Percentiles rank a stretch among this genome's conserved stretches.
Conservation (phyloP, 2,888 invertebrate genomes). For the Baronia brevicornis region DNA sequence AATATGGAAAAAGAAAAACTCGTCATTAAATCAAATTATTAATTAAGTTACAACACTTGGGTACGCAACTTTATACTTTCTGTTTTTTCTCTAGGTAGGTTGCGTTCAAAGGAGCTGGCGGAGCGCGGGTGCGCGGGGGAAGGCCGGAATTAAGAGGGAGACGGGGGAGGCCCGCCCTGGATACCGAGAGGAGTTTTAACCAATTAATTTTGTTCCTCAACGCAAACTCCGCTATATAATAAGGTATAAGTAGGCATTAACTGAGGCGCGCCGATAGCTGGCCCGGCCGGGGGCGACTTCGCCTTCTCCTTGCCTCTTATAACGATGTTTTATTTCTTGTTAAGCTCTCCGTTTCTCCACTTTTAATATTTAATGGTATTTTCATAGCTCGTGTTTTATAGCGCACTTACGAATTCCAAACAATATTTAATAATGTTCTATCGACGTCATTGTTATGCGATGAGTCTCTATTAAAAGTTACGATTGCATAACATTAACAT, state of each 20-base stretch:
- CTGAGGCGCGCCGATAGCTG: constrained; percentile 72
- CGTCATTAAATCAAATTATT: constrained; percentile 33
- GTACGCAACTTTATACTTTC: constrained; percentile 70
- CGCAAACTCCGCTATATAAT: constrained; percentile 76
- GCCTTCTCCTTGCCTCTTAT: constrained; percentile 62
- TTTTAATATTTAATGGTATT: constrained; percentile 76
- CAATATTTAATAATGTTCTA: constrained; percentile 58
- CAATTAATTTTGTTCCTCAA: constrained; percentile 78
- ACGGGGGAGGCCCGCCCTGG: constrained; percentile 65
- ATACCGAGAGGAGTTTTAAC: constrained; percentile 78
- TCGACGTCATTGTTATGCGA: constrained; percentile 47
- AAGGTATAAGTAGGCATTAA: constrained; percentile 76
- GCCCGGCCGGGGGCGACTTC: constrained; percentile 63
- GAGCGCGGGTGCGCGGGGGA: constrained; percentile 44
- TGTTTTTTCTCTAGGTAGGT: constrained; percentile 76
- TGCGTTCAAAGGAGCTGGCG: constrained; percentile 74
- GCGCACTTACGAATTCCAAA: constrained; percentile 67
- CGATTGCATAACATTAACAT: constrained; percentile 27
- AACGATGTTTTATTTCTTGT: constrained; percentile 76
- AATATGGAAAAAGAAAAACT: constrained; percentile 14
- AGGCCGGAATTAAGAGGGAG: constrained; percentile 66
- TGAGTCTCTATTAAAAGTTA: constrained; percentile 19
- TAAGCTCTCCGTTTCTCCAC: constrained; percentile 75
- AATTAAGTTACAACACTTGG: constrained; percentile 67
- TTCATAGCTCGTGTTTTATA: constrained; percentile 73